Evolutionary conservation across 2,113 vertebrate genomes (phyloP).

Genomic region (Atlantisia rogersi): DNA sequence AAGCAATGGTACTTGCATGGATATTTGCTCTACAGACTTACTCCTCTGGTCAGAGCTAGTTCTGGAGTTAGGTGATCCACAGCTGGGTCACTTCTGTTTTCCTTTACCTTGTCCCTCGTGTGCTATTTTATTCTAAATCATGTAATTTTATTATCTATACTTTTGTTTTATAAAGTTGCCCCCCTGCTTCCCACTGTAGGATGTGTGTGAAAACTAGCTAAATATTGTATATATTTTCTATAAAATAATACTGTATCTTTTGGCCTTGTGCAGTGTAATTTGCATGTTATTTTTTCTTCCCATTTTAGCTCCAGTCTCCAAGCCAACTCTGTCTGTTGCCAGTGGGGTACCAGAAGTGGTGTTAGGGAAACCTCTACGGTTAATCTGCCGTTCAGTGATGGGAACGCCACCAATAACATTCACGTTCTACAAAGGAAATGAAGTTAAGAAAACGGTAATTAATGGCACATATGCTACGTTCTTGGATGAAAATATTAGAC

Average conservation of each 20-base stretch:
- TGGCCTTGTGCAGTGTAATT: background rate
- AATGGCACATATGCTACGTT: conserved; percentile 26
- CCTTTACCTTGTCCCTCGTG: background rate
- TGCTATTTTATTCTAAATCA: background rate
- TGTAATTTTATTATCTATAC: background rate
- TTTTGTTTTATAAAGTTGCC: background rate
- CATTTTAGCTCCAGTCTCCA: conserved; percentile 67
- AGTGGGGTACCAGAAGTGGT: conserved; percentile 30
- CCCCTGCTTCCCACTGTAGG: background rate
- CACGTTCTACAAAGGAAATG: conserved; percentile 51
- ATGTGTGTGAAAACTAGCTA: background rate
- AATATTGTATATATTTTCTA: background rate
- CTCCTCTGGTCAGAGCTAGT: background rate
- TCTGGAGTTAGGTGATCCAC: background rate
- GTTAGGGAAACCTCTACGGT: conserved; percentile 26
- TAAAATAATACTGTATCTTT: background rate
- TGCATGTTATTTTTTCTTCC: background rate
- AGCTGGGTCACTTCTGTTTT: background rate
- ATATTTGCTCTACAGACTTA: background rate
- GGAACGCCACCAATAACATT: conserved; percentile 71
- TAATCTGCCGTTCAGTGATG: conserved; percentile 35
- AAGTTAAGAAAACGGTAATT: background rate
- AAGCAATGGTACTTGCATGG: background rate
- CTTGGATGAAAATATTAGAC: conserved; percentile 22
- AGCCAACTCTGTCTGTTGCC: conserved; percentile 39